Evolutionary conservation across 2,888 invertebrate genomes (phyloP).

Genomic region (Vandiemenella viatica): DNA sequence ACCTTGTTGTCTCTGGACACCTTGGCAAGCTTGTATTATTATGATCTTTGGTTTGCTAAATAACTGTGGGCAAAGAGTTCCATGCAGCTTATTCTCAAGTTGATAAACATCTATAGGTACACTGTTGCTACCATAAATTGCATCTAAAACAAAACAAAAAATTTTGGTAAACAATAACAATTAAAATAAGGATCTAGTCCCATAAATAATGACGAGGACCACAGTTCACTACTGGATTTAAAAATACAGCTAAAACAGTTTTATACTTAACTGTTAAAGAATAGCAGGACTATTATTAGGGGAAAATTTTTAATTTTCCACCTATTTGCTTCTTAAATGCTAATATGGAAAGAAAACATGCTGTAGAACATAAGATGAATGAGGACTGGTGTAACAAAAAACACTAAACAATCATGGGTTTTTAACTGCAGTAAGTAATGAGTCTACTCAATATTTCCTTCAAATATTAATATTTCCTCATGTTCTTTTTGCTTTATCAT

Average conservation of each 20-base stretch:
- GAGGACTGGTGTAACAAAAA: no score
- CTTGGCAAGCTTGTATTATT: conserved; percentile 43
- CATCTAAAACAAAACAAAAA: conserved; percentile 24
- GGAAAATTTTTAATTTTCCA: no score
- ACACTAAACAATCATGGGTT: no score
- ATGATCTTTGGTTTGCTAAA: conserved; percentile 37
- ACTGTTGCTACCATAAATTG: conserved; percentile 35
- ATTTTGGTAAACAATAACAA: not conserved
- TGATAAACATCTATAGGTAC: conserved; percentile 28
- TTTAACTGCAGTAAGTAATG: no score
- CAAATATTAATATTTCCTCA: no score
- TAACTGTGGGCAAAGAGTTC: conserved; percentile 23
- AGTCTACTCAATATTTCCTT: no score
- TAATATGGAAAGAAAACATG: no score
- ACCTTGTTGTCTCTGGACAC: conserved; percentile 17
- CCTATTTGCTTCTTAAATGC: no score
- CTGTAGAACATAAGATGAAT: no score
- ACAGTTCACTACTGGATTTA: not conserved
- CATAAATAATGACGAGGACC: not conserved
- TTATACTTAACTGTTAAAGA: no score
- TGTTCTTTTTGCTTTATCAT: no score
- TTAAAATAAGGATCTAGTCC: not conserved
- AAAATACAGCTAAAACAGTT: not conserved
- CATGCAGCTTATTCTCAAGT: conserved; percentile 33
- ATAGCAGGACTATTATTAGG: no score